Base-by-base conservation (phyloP, 2,113 vertebrate species). In the Pangasianodon hypophthalmus region DNA sequence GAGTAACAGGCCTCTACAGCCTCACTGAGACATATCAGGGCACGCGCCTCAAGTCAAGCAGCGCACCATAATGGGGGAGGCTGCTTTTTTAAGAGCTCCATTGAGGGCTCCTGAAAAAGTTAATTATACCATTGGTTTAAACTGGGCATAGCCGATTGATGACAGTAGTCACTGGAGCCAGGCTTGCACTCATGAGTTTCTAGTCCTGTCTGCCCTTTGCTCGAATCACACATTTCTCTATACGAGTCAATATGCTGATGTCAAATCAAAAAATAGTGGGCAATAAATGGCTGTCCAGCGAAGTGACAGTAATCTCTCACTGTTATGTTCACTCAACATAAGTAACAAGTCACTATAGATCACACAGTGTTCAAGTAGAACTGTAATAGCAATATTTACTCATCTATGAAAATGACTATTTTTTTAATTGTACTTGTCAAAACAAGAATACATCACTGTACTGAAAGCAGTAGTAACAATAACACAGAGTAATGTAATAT, bases 1-100 rank as follows among this genome's bases (percentile, higher is more conserved):
- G 81, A 60, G 81, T 58, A 73, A 84, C 64, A 50, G 64, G 48
- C 88, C 67, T 73, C 92, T 92, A 88, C 79, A 88, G 92, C 92
- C 89, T 91, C 90, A 92, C 90, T 90, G 92, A 82, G 91, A 86
- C 91, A 90, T 91, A 91, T 89, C 90, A 67, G 84, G 92, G 88
- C 91, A 93, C 71, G 67, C 50, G 80, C 86, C 90, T 92, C 16
- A 21, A 81, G 85, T 90, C 88, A 88, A 88, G 86, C 88, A 92
- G 85, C 81, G 29, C 87, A 89, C 90, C 92, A 91, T 86, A 64
- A 87, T 89, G 84, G 75, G 75, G 81, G 88, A 5, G 0, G 87
- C 67, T 85, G 83, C 92, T 93, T 94, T 83, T 92, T 93, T 93
- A 69, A 87, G 87, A 85, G 32, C 69, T 11, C 9, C 79, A 83